phyloP scores from a whole-genome alignment of 2,797 vertebrate species.

The Phrynocephalus forsythii region DNA sequence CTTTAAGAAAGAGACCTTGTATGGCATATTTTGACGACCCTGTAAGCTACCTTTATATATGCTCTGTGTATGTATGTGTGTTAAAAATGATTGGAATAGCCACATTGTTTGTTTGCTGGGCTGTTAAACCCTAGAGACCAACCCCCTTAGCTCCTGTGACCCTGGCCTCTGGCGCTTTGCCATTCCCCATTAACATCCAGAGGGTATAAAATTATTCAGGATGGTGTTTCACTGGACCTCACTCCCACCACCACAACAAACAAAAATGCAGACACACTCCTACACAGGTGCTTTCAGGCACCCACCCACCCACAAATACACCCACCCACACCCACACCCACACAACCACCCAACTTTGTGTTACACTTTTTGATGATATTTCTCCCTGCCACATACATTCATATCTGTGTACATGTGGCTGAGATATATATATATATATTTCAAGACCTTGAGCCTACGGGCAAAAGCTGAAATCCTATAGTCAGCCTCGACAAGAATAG shows the following conservation, averaged over 20 bases:
- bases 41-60: conserved; percentile 18
- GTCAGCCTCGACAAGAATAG: no score
- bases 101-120: conserved; percentile 12
- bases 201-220: conserved; percentile 15
- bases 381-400: no score
- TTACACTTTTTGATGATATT: no score
- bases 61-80: neutral
- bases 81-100: neutral
- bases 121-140: conserved; percentile 45
- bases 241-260: neutral
- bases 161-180: conserved; percentile 46
- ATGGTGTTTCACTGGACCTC: neutral
- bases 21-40: conserved; percentile 42
- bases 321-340: neutral
- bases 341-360: neutral
- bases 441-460: neutral
- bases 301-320: neutral
- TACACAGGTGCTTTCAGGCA: no score
- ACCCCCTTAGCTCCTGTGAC: conserved; percentile 41
- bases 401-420: no score
- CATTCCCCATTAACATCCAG: conserved; percentile 20
- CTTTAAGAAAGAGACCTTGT: conserved; percentile 68
- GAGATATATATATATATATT: no score
- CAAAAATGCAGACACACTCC: neutral
- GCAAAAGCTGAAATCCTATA: neutral